phyloP scores from a whole-genome alignment of 1,140 invertebrate genomes.

The Drosophila auraria region DNA sequence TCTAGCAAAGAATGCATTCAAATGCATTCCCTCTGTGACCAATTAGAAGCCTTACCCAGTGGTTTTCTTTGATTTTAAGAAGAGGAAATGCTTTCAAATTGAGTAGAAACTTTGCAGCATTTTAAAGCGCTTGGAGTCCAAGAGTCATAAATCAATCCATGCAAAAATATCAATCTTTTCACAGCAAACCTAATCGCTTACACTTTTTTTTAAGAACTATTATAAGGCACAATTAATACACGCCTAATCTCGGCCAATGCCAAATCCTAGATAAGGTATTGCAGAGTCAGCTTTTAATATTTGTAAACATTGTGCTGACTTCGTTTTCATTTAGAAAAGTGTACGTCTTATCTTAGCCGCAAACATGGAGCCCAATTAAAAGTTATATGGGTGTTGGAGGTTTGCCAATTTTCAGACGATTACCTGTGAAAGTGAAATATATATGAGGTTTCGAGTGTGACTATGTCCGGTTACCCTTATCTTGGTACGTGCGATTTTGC shows the following conservation, averaged over 20 bases:
- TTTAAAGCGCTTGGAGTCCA: slow-evolving; percentile 6
- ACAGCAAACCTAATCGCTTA: neutral
- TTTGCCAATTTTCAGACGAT: slow-evolving; percentile 12
- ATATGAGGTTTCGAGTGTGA: neutral
- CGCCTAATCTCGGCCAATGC: slow-evolving; percentile 15
- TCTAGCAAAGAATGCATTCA: slow-evolving; percentile 87
- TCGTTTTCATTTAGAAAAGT: slow-evolving; percentile 7
- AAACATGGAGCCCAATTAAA: slow-evolving; percentile 8
- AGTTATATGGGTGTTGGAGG: neutral
- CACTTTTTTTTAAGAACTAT: slow-evolving; percentile 3
- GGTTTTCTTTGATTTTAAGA: slow-evolving; percentile 95
- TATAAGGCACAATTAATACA: slow-evolving; percentile 10
- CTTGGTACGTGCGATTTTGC: slow-evolving; percentile 55
- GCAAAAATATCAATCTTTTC: slow-evolving; percentile 7
- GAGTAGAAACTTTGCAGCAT: slow-evolving; percentile 49
- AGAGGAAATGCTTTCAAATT: slow-evolving; percentile 86
- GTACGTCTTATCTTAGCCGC: neutral
- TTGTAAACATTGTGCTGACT: slow-evolving; percentile 26
- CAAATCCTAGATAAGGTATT: slow-evolving; percentile 1
- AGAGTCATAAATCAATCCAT: slow-evolving; percentile 23
- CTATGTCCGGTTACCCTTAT: slow-evolving; percentile 39
- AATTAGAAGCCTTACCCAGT: slow-evolving; percentile 93
- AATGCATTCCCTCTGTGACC: slow-evolving; percentile 86
- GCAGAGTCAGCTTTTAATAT: slow-evolving; percentile 14
- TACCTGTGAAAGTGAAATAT: neutral